These are phyloP conservation scores for Macquaria australasica DNA, from an alignment of 2,113 vertebrate genomes.

Conservation along the genomic window DNA sequence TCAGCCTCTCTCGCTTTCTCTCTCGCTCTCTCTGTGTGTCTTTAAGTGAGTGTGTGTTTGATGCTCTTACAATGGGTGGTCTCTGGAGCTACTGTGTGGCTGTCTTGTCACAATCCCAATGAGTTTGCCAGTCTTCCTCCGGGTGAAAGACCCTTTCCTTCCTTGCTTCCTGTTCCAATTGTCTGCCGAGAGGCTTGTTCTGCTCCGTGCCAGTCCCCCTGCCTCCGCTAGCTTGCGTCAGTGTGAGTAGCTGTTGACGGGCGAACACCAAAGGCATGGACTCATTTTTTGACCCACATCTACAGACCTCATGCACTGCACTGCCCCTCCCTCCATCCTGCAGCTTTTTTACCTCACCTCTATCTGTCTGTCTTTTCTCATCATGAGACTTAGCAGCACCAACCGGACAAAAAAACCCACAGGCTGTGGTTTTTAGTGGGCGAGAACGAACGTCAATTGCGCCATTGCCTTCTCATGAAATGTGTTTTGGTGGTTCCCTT, in stretches of 20 bases:
- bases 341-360: neutral
- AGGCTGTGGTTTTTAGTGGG: conserved; percentile 15
- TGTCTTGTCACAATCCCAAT: conserved; percentile 80
- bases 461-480: neutral
- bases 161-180: conserved; percentile 82
- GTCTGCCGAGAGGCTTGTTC: conserved; percentile 70
- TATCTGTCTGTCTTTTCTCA: neutral
- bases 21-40: no score
- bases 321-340: conserved; percentile 28
- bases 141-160: conserved; percentile 79
- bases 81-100: conserved; percentile 77
- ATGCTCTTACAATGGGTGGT: conserved; percentile 78
- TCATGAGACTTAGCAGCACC: neutral
- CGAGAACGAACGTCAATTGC: neutral
- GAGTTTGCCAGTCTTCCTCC: conserved; percentile 78
- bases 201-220: conserved; percentile 72
- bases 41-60: conserved; percentile 60
- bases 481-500: neutral
- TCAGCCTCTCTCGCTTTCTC: neutral
- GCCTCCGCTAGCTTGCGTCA: conserved; percentile 64
- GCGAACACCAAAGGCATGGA: conserved; percentile 32
- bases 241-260: conserved; percentile 44
- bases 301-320: conserved; percentile 8
- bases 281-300: conserved; percentile 18
- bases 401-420: neutral